These are phyloP conservation scores for Hippoglossus hippoglossus DNA, from an alignment of 2,797 vertebrate genomes.

Conservation along the genomic window DNA sequence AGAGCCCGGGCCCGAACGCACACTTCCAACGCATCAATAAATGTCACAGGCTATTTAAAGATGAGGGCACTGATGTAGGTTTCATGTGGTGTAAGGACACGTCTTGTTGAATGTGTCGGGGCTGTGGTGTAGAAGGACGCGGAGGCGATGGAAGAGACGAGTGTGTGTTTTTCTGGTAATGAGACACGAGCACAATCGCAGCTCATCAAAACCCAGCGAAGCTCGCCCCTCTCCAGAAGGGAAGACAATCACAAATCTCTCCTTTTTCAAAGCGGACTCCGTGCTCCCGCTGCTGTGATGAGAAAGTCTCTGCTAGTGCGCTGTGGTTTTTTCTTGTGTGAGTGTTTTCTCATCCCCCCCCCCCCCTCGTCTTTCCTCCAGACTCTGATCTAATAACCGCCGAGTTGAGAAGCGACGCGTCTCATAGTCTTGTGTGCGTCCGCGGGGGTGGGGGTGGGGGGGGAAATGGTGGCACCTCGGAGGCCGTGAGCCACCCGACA, in stretches of 20 bases:
- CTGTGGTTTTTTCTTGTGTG: conserved; percentile 2
- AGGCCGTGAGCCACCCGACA: not conserved
- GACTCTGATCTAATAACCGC: conserved; percentile 51
- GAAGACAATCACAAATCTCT: conserved; percentile 27
- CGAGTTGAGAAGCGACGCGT: conserved; percentile 9
- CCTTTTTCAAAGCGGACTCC: conserved; percentile 34
- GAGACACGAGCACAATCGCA: conserved; percentile 16
- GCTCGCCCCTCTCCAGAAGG: not conserved
- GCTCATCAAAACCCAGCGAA: conserved; percentile 34
- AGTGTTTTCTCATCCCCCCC: conserved; percentile 46
- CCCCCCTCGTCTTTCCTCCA: conserved; percentile 30
- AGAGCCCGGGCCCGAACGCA: conserved; percentile 33
- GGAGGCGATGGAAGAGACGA: conserved; percentile 10
- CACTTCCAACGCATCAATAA: conserved; percentile 59
- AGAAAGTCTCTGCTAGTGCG: conserved; percentile 21
- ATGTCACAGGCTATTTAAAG: conserved; percentile 65
- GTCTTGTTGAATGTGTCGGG: conserved; percentile 15
- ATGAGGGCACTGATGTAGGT: conserved; percentile 56
- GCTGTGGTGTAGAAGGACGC: too few relatives aligned
- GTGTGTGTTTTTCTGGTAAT: conserved; percentile 27
- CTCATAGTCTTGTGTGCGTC: not conserved
- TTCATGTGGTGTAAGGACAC: conserved; percentile 46
- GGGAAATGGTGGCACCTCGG: not conserved
- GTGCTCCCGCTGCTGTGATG: conserved; percentile 21
- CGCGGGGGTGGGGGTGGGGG: too few relatives aligned